Conservation (phyloP, 2,888 invertebrate species). For the Drosophila conformis region DNA sequence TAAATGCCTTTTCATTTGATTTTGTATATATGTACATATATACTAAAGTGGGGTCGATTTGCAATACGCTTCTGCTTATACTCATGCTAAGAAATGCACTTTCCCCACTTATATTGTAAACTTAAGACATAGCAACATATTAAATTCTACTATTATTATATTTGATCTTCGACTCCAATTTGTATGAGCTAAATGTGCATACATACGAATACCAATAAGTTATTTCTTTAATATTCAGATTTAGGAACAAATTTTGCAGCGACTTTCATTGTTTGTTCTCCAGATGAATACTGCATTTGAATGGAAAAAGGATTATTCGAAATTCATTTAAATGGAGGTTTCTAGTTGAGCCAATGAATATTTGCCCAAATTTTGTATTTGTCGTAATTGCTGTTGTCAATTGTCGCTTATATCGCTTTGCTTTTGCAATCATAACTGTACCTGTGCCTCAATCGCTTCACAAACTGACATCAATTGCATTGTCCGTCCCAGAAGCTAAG, state of each 20-base stretch:
- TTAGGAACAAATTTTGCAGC: not conserved
- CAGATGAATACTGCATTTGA: not conserved
- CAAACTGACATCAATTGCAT: conserved; percentile 55
- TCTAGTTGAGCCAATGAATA: not conserved
- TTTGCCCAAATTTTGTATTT: not conserved
- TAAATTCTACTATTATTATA: not conserved
- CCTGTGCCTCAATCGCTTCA: conserved; percentile 20
- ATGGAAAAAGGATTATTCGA: not conserved
- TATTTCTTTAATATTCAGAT: not conserved
- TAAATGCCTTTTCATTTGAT: conserved; percentile 19
- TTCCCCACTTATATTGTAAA: too few species aligned
- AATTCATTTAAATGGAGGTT: not conserved
- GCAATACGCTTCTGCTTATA: too few species aligned
- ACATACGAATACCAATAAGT: not conserved
- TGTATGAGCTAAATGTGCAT: not conserved
- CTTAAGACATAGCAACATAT: not conserved
- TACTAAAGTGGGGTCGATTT: not conserved
- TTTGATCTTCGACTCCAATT: not conserved
- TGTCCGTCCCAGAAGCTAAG: conserved; percentile 42
- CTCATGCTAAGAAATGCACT: not conserved
- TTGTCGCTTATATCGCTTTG: not conserved
- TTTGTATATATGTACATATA: conserved; percentile 11
- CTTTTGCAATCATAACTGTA: conserved; percentile 38
- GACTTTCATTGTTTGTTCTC: not conserved
- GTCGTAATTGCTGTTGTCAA: not conserved